phyloP scores from a whole-genome alignment of 2,888 invertebrate genomes.

The Eristalinus sepulchralis region DNA sequence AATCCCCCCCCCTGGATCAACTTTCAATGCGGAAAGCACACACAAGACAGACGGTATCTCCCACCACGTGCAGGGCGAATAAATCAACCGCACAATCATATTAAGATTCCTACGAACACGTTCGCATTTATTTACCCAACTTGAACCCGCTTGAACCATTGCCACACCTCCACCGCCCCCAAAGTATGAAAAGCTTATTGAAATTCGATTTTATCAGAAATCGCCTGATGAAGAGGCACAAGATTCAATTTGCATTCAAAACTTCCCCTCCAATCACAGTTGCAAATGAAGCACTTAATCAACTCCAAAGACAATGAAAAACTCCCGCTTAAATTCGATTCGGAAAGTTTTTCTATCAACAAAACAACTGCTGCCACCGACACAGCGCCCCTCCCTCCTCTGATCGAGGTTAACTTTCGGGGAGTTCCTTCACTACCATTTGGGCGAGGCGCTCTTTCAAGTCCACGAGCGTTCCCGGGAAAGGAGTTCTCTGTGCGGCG shows the following conservation, averaged over 20 bases:
- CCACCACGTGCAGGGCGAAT: neutral
- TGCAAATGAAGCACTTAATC: constrained; percentile 71
- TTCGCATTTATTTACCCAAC: neutral
- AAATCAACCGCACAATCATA: neutral
- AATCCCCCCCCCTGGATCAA: neutral
- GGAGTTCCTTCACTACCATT: constrained; percentile 2
- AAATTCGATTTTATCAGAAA: constrained; percentile 40
- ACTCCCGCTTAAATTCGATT: constrained; percentile 60
- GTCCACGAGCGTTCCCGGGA: neutral
- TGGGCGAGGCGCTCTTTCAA: constrained; percentile 5
- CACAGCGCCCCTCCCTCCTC: neutral
- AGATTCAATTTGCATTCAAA: constrained; percentile 62
- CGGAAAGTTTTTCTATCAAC: constrained; percentile 68
- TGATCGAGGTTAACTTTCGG: constrained; percentile 30
- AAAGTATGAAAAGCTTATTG: constrained; percentile 32
- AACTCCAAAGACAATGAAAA: constrained; percentile 65
- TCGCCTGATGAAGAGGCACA: constrained; percentile 16
- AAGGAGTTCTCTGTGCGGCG: constrained; percentile 6
- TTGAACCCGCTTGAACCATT: neutral
- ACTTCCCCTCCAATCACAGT: constrained; percentile 58
- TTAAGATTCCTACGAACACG: neutral
- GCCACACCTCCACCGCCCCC: neutral
- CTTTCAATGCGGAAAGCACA: neutral
- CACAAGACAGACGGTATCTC: neutral
- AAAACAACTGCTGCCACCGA: constrained; percentile 23